Conservation (phyloP, 2,113 vertebrate genomes). For the Cochlearius cochlearius region DNA sequence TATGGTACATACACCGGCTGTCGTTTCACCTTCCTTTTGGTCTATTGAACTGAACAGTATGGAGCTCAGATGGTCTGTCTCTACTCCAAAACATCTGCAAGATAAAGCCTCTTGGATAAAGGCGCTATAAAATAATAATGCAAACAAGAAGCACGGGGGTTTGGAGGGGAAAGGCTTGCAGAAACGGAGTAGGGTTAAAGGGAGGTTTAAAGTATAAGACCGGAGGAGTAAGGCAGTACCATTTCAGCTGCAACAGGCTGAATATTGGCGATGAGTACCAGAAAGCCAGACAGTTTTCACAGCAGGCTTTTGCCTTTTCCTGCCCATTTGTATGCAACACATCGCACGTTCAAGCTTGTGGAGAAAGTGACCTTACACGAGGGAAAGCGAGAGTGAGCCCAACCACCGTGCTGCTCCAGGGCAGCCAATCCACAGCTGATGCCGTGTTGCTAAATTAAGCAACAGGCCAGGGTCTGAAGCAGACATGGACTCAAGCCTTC, state of each 20-base stretch:
- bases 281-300: conserved; percentile 10
- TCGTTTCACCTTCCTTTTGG: neutral
- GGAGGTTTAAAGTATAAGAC: neutral
- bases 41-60: neutral
- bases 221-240: neutral
- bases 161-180: neutral
- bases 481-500: conserved; percentile 36
- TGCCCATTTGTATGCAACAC: conserved; percentile 56
- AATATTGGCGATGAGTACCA: neutral
- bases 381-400: conserved; percentile 16
- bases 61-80: neutral
- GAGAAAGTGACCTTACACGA: conserved; percentile 52
- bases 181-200: neutral
- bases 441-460: conserved; percentile 63
- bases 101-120: neutral
- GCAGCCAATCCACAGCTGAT: conserved; percentile 35
- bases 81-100: neutral
- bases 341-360: neutral
- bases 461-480: conserved; percentile 43
- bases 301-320: conserved; percentile 1
- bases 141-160: neutral
- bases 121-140: neutral
- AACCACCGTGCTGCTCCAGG: conserved; percentile 4
- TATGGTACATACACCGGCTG: neutral
- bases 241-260: neutral